Percentiles rank a stretch among this genome's conserved stretches.
phyloP scores from a whole-genome alignment of 2,888 invertebrate genomes.

The Fragum whitleyi region DNA sequence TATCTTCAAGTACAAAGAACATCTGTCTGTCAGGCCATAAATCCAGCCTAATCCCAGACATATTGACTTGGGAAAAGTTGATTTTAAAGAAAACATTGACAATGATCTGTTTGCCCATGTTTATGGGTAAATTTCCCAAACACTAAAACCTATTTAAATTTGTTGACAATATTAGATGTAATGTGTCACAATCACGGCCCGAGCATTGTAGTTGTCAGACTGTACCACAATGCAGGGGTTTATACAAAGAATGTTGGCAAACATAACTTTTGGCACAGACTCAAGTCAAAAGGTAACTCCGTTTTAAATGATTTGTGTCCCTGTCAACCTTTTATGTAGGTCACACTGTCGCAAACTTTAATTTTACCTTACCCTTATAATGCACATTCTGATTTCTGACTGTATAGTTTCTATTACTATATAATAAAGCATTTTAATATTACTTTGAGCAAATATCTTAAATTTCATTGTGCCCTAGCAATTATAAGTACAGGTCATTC shows the following conservation, averaged over 20 bases:
- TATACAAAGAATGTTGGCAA: slow-evolving; percentile 14
- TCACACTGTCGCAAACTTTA: slow-evolving; percentile 12
- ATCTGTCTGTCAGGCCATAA: background rate
- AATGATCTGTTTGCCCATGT: slow-evolving; percentile 5
- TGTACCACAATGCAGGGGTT: slow-evolving; percentile 22
- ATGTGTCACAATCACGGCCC: slow-evolving; percentile 8
- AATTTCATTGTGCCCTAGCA: too few species aligned
- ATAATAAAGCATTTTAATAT: too few species aligned
- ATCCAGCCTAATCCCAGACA: background rate
- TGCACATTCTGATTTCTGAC: too few species aligned
- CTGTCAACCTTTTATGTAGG: slow-evolving; percentile 21
- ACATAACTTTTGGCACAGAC: background rate
- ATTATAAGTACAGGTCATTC: too few species aligned
- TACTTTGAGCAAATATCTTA: too few species aligned
- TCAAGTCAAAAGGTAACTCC: slow-evolving; percentile 9
- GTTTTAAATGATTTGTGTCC: slow-evolving; percentile 14
- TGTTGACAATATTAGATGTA: slow-evolving; percentile 27
- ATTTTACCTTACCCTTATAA: background rate
- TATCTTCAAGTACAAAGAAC: background rate
- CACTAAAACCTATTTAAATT: slow-evolving; percentile 18
- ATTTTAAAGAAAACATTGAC: slow-evolving; percentile 23
- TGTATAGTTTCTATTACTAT: too few species aligned
- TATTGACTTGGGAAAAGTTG: slow-evolving; percentile 17
- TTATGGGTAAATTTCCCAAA: slow-evolving; percentile 16
- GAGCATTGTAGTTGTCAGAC: slow-evolving; percentile 8